A percentile compares a stretch with the other conserved stretches of the same genome.
phyloP scores from a whole-genome alignment of 2,113 vertebrate species.

The Anser brachyrhynchus region DNA sequence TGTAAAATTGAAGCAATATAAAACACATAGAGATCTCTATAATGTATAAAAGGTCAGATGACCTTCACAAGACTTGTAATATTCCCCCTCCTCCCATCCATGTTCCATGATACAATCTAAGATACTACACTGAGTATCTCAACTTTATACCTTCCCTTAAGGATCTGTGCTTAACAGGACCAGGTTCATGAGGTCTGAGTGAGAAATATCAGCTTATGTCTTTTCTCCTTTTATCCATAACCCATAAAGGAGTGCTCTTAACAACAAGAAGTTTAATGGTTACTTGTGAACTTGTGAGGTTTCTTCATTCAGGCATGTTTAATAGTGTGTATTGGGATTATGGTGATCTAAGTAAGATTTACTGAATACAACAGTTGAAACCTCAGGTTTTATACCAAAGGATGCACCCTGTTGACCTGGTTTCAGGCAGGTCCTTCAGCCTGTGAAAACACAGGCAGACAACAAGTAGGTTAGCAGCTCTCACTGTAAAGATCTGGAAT shows the following conservation, averaged over 20 bases:
- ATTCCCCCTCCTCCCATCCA: neutral
- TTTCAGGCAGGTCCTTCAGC: neutral
- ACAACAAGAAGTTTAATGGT: neutral
- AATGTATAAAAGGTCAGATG: neutral
- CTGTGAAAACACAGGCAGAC: neutral
- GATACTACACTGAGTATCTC: neutral
- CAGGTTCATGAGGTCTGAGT: neutral
- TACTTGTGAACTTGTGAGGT: neutral
- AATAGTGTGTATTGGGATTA: neutral
- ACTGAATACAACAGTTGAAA: fast-evolving
- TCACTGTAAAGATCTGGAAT: neutral
- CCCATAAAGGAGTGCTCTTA: neutral
- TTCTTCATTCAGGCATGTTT: neutral
- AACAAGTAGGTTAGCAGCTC: neutral
- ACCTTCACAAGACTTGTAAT: neutral
- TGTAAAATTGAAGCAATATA: neutral
- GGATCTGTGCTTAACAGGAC: neutral
- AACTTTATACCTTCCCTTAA: neutral
- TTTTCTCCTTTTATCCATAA: neutral
- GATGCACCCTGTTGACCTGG: neutral
- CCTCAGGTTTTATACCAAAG: neutral
- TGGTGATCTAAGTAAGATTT: neutral
- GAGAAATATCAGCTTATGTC: neutral
- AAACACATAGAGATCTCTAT: neutral
- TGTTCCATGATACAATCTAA: neutral